Conservation (phyloP, 2,888 invertebrate species). For the Exocentrus adspersus region DNA sequence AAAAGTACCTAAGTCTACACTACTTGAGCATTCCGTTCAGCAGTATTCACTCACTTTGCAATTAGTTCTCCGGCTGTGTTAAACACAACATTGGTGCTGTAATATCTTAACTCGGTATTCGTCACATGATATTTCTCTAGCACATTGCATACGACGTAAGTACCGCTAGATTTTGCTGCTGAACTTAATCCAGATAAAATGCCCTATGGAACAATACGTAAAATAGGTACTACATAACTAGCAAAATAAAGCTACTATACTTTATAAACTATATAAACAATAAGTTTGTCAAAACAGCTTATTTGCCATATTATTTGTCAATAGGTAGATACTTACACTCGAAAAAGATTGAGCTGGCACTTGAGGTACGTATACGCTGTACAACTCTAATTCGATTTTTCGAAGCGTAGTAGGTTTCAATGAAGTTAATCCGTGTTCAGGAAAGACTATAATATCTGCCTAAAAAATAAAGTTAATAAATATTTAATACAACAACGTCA, state of each 20-base stretch:
- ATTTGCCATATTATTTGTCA: too few relatives aligned
- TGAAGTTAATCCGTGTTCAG: constrained; percentile 32
- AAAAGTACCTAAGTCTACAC: too few relatives aligned
- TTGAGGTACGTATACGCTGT: constrained; percentile 9
- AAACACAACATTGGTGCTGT: constrained; percentile 24
- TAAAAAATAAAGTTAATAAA: constrained; percentile 23
- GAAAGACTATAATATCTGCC: constrained; percentile 34
- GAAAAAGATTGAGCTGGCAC: too few relatives aligned
- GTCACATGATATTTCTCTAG: constrained; percentile 10
- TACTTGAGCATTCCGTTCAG: too few relatives aligned
- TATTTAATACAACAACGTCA: too few relatives aligned
- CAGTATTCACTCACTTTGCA: constrained; percentile 29
- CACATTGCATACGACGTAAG: constrained; percentile 27
- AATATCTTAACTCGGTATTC: not conserved
- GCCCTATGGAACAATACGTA: constrained; percentile 17
- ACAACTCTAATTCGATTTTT: not conserved
- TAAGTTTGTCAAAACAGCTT: too few relatives aligned
- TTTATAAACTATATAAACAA: too few relatives aligned
- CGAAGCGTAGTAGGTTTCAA: not conserved
- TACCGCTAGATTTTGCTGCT: constrained; percentile 23
- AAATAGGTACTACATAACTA: too few relatives aligned
- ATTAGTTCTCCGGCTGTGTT: constrained; percentile 19
- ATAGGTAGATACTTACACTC: too few relatives aligned
- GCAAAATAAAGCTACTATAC: too few relatives aligned
- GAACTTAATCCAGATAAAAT: constrained; percentile 21